These are phyloP conservation scores for Pedionomus torquatus DNA, from an alignment of 2,113 vertebrate species.

Conservation along the genomic window DNA sequence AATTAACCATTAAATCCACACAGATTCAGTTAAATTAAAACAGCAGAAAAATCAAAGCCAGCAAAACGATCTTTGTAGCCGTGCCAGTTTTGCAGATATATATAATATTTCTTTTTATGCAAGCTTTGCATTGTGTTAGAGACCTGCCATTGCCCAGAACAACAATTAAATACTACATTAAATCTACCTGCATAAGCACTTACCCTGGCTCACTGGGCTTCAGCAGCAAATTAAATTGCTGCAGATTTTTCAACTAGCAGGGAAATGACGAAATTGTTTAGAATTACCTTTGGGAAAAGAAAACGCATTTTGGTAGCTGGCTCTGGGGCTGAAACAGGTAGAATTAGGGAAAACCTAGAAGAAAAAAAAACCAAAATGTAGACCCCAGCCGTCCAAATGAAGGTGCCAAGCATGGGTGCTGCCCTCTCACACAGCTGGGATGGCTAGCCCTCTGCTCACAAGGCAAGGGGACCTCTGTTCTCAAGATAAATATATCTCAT, in stretches of 20 bases:
- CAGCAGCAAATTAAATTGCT: not conserved
- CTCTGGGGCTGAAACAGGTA: not conserved
- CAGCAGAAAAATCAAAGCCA: not conserved
- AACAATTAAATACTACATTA: not conserved
- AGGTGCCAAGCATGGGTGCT: not conserved
- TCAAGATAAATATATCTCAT: rapidly evolving
- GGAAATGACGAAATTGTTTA: not conserved
- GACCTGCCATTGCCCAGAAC: not conserved
- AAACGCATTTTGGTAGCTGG: not conserved
- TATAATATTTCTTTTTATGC: not conserved
- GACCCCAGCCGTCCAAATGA: not conserved
- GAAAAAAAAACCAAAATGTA: not conserved
- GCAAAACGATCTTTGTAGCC: not conserved
- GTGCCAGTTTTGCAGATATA: not conserved
- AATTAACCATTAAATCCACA: not conserved
- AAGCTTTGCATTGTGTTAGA: not conserved
- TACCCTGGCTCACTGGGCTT: not conserved
- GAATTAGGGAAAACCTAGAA: not conserved
- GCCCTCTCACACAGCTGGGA: rapidly evolving
- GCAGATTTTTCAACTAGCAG: not conserved
- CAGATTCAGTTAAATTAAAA: not conserved
- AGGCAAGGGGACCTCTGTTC: not conserved
- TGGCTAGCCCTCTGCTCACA: not conserved
- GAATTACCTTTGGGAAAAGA: not conserved
- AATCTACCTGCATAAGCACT: not conserved